Evolutionary conservation across 2,888 invertebrate genomes (phyloP).

Genomic region (Helleia helle): DNA sequence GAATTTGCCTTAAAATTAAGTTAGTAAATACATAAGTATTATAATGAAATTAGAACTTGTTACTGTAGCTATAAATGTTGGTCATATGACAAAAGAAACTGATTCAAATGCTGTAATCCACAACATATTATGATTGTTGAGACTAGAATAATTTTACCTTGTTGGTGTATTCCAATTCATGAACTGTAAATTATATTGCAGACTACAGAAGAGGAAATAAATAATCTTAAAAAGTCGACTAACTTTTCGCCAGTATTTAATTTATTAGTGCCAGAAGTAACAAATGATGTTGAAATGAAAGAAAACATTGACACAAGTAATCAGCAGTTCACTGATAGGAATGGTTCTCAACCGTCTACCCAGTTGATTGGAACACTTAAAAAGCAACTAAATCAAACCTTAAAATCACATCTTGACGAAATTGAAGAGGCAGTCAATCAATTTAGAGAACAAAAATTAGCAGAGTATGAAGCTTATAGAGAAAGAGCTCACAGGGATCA

Average conservation of each 20-base stretch:
- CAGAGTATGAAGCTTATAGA: slow-evolving; percentile 80
- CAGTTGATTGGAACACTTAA: slow-evolving; percentile 75
- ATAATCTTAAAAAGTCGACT: slow-evolving; percentile 74
- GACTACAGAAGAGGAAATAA: slow-evolving; percentile 75
- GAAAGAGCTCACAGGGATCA: slow-evolving; percentile 83
- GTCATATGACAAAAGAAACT: too few species aligned
- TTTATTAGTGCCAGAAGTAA: slow-evolving; percentile 75
- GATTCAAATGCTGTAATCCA: too few species aligned
- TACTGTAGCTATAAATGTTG: too few species aligned
- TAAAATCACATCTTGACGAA: slow-evolving; percentile 79
- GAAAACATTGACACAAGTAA: slow-evolving; percentile 62
- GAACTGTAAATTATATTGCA: slow-evolving; percentile 42
- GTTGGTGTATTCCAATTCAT: too few species aligned
- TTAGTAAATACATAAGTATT: too few species aligned
- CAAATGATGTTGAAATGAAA: slow-evolving; percentile 66
- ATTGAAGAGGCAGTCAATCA: slow-evolving; percentile 84
- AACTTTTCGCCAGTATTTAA: slow-evolving; percentile 83
- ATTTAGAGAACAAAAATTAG: slow-evolving; percentile 83
- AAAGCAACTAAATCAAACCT: slow-evolving; percentile 78
- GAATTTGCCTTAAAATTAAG: too few species aligned
- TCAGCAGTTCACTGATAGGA: slow-evolving; percentile 40
- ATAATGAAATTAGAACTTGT: too few species aligned
- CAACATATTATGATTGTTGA: too few species aligned
- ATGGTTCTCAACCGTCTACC: slow-evolving; percentile 61
- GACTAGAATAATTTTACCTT: too few species aligned